Percentiles rank a stretch among this genome's conserved stretches.
These are phyloP conservation scores for Odontothrips loti DNA, from an alignment of 2,888 invertebrate genomes.

Conservation along the genomic window DNA sequence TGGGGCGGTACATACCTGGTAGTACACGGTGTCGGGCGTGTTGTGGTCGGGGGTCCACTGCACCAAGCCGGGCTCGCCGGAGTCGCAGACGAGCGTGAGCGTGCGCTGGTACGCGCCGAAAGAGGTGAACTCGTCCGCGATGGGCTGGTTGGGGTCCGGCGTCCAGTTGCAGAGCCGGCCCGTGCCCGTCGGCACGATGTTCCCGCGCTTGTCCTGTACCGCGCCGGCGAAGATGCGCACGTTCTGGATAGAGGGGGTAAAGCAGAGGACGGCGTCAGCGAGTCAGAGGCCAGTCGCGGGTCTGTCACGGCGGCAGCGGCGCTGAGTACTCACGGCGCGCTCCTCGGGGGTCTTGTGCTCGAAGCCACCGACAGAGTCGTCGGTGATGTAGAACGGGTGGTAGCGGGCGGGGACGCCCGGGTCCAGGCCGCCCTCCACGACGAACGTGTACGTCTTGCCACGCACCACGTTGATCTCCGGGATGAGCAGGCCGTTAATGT, in stretches of 20 bases:
- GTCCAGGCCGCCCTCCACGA: constrained; percentile 80
- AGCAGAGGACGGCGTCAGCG: too few species aligned
- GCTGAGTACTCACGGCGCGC: constrained; percentile 60
- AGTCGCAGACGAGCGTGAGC: constrained; percentile 75
- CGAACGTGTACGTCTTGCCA: constrained; percentile 81
- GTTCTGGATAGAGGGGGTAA: constrained; percentile 60
- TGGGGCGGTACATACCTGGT: constrained; percentile 67
- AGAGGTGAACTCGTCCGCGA: constrained; percentile 75
- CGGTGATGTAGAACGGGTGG: constrained; percentile 91
- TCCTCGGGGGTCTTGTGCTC: constrained; percentile 77
- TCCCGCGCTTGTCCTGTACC: constrained; percentile 63
- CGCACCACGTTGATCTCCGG: constrained; percentile 87
- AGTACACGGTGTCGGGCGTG: constrained; percentile 88
- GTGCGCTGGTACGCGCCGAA: constrained; percentile 88
- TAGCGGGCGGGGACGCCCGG: constrained; percentile 74
- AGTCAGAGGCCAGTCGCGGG: too few species aligned
- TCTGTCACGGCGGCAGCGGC: too few species aligned
- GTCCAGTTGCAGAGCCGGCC: constrained; percentile 88
- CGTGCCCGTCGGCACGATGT: constrained; percentile 66
- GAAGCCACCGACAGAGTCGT: constrained; percentile 87
- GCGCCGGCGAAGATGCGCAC: constrained; percentile 80
- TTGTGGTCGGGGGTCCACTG: constrained; percentile 81
- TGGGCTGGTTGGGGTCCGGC: constrained; percentile 65
- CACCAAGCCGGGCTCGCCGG: constrained; percentile 77
- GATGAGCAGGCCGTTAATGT: constrained; percentile 86